These are phyloP conservation scores for Cerastis leucographa DNA, from an alignment of 2,888 invertebrate species.

Conservation along the genomic window DNA sequence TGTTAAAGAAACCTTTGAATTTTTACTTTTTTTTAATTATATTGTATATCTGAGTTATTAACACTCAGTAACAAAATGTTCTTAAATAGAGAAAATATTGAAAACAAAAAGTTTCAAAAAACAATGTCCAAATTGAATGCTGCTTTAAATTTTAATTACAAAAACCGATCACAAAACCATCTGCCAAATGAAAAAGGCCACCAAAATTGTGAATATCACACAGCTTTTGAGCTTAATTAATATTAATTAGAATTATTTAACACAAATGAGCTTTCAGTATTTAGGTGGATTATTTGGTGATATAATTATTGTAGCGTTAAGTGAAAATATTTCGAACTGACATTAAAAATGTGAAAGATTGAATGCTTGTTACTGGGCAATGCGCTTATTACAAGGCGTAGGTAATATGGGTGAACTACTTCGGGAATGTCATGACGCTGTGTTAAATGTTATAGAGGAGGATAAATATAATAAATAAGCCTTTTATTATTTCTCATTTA, in stretches of 20 bases:
- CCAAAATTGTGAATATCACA: constrained; percentile 29
- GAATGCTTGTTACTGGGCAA: neutral
- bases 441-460: neutral
- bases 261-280: constrained; percentile 34
- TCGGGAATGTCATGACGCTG: neutral
- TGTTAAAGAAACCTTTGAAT: neutral
- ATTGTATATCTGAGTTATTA: neutral
- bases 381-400: neutral
- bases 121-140: neutral
- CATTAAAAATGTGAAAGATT: neutral
- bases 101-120: neutral
- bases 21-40: neutral
- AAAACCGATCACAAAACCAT: constrained; percentile 38
- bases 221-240: constrained; percentile 45
- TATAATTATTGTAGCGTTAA: constrained; percentile 3
- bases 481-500: too few species aligned
- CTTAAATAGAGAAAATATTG: neutral
- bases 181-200: constrained; percentile 26
- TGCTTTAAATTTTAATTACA: constrained; percentile 24
- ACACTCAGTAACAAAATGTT: neutral
- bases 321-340: neutral
- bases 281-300: neutral
- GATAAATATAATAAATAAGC: too few species aligned
- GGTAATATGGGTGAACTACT: neutral
- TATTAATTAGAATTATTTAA: constrained; percentile 41